These are phyloP conservation scores for Ranitomeya imitator DNA, from an alignment of 2,113 vertebrate genomes.

Conservation along the genomic window DNA sequence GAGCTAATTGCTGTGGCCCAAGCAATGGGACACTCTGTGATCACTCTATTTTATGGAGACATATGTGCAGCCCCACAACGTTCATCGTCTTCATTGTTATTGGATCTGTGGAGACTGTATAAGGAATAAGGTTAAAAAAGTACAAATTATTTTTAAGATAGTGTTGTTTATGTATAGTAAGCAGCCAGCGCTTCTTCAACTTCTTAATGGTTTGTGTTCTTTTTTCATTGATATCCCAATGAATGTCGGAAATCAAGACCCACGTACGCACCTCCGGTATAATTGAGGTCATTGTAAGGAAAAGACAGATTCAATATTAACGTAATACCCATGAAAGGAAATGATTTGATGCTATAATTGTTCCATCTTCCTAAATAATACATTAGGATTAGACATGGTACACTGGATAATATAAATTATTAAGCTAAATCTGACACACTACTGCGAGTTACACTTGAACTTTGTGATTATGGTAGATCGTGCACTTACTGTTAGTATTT, in stretches of 20 bases:
- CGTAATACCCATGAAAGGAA: conserved; percentile 37
- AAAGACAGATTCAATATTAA: conserved; percentile 28
- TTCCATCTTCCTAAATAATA: conserved; percentile 49
- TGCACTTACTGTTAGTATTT: background rate
- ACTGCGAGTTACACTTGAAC: conserved; percentile 46
- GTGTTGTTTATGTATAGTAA: no score
- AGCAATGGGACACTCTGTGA: no score
- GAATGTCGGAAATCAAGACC: background rate
- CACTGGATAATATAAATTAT: conserved; percentile 55
- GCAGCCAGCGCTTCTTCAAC: background rate
- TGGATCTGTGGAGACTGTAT: no score
- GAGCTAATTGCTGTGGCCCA: no score
- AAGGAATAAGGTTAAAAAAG: no score
- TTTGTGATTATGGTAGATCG: conserved; percentile 34
- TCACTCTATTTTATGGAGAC: no score
- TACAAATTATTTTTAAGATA: no score
- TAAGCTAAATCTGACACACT: conserved; percentile 43
- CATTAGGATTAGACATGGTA: conserved; percentile 55
- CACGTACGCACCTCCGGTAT: background rate
- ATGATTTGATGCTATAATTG: conserved; percentile 54
- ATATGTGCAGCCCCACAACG: no score
- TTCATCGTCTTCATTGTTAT: no score
- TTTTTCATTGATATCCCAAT: background rate
- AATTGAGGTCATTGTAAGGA: conserved; percentile 42
- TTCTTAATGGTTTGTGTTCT: background rate